Evolutionary conservation across 2,113 vertebrate genomes (phyloP).

Genomic region (Etheostoma spectabile): DNA sequence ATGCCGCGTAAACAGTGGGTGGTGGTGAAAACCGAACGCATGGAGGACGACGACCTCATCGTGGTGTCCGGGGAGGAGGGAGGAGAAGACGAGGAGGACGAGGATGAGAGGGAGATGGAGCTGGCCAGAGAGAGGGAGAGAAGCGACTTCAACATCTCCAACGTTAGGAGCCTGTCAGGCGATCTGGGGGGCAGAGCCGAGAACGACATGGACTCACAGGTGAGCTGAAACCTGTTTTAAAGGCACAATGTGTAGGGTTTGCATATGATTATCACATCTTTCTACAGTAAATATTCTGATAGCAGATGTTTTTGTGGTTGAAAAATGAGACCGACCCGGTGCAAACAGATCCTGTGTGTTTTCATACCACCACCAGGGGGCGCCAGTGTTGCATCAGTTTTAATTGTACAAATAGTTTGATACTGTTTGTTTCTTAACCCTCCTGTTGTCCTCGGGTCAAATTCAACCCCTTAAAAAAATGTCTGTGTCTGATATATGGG

Average conservation of each 20-base stretch:
- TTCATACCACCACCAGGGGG: not conserved
- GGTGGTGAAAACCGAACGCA: conserved; percentile 88
- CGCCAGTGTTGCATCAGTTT: not conserved
- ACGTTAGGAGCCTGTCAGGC: conserved; percentile 88
- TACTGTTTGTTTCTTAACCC: too few relatives aligned
- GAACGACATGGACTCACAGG: conserved; percentile 81
- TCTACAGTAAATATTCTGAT: not conserved
- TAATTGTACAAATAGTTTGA: too few relatives aligned
- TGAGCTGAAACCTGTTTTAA: conserved; percentile 30
- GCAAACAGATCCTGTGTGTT: not conserved
- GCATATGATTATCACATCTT: not conserved
- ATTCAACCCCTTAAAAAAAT: too few relatives aligned
- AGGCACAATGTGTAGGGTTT: not conserved
- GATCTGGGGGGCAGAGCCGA: conserved; percentile 71
- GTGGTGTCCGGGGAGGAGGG: conserved; percentile 90
- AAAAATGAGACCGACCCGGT: not conserved
- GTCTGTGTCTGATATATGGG: too few relatives aligned
- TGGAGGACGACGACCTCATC: conserved; percentile 90
- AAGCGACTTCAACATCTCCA: conserved; percentile 87
- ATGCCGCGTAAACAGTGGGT: conserved; percentile 93
- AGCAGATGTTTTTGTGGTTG: not conserved
- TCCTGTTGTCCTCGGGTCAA: too few relatives aligned
- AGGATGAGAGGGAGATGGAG: conserved; percentile 78
- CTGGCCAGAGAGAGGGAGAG: conserved; percentile 74
- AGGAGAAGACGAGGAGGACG: conserved; percentile 89